phyloP scores from a whole-genome alignment of 2,888 invertebrate species.

The Lucinisca nassula region DNA sequence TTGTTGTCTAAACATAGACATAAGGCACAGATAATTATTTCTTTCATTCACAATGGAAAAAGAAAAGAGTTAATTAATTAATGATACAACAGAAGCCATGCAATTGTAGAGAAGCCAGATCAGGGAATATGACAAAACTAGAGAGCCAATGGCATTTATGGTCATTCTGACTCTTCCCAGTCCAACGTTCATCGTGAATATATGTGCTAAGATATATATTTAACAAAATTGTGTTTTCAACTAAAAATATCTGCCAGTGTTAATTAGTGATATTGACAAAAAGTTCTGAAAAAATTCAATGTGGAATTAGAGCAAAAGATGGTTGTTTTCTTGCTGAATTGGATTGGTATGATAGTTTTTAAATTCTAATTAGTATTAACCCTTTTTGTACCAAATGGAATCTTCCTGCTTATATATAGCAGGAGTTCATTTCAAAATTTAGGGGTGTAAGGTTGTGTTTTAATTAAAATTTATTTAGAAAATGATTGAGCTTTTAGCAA shows the following conservation, averaged over 20 bases:
- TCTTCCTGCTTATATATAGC: too few species aligned
- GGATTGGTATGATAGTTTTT: neutral
- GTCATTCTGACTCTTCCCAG: neutral
- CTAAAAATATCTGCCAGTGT: neutral
- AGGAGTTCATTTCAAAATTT: too few species aligned
- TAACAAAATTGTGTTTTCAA: too few species aligned
- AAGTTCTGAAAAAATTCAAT: too few species aligned
- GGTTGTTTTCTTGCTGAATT: neutral
- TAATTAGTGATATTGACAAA: neutral
- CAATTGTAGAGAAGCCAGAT: neutral
- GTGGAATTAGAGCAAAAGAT: too few species aligned
- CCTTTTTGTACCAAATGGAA: too few species aligned
- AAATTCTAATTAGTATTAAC: too few species aligned
- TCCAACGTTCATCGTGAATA: too few species aligned
- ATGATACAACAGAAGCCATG: neutral
- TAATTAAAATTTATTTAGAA: too few species aligned
- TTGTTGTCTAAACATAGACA: slow-evolving; percentile 5
- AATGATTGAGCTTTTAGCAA: too few species aligned
- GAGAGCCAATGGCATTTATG: neutral
- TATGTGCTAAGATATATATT: too few species aligned
- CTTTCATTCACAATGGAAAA: neutral
- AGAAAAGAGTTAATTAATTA: neutral
- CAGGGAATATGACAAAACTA: neutral
- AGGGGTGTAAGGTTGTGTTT: too few species aligned
- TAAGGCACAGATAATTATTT: neutral